Percentiles rank a stretch among this genome's conserved stretches.
These are phyloP conservation scores for Ptilonorhynchus violaceus DNA, from an alignment of 2,113 vertebrate species.

Conservation along the genomic window DNA sequence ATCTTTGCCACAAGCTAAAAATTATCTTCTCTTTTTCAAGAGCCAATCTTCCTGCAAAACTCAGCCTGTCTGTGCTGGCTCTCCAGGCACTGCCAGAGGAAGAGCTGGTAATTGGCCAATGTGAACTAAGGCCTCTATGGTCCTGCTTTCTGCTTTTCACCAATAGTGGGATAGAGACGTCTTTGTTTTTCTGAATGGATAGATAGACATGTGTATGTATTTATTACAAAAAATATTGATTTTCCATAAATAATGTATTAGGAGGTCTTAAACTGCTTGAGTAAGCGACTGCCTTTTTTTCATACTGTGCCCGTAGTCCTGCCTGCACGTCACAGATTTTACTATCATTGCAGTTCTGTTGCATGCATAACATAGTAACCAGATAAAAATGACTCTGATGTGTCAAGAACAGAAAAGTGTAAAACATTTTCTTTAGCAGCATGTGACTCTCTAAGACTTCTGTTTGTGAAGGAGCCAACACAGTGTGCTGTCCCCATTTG, in stretches of 20 bases:
- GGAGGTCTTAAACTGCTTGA: background rate
- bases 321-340: background rate
- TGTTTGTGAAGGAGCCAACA: background rate
- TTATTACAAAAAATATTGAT: constrained; percentile 17
- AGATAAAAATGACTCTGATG: background rate
- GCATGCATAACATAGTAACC: constrained; percentile 3
- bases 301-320: background rate
- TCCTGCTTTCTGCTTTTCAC: background rate
- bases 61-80: background rate
- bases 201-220: background rate
- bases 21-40: background rate
- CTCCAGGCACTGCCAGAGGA: background rate
- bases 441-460: background rate
- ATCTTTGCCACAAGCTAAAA: background rate
- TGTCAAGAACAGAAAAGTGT: background rate
- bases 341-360: background rate
- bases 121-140: background rate
- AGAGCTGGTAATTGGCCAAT: background rate
- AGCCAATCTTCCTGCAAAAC: background rate
- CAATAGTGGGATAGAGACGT: background rate
- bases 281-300: background rate
- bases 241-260: constrained; percentile 11
- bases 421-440: constrained; percentile 3
- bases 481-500: background rate
- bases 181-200: background rate